Evolutionary conservation across 2,113 vertebrate species (phyloP).

Genomic region (Chionomys nivalis): DNA sequence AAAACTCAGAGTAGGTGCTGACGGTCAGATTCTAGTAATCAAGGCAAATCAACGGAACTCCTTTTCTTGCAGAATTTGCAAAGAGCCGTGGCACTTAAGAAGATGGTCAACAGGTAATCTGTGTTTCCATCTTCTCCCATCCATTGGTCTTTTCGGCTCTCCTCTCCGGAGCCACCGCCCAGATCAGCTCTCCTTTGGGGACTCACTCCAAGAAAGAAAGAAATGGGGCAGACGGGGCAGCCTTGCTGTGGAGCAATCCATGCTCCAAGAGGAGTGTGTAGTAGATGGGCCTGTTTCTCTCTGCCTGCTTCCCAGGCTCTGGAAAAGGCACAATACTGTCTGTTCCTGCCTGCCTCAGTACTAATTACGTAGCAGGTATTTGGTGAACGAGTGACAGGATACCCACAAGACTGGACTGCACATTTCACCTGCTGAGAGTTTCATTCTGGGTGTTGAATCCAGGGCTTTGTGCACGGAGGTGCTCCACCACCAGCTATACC

Average conservation of each 20-base stretch:
- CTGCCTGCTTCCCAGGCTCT: background rate
- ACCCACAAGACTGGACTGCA: background rate
- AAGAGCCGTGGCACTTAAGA: conserved; percentile 50
- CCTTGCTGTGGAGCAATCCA: background rate
- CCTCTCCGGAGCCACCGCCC: background rate
- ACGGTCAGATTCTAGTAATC: background rate
- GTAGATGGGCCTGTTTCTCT: background rate
- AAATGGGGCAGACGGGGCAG: background rate
- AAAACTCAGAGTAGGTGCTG: background rate
- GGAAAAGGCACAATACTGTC: background rate
- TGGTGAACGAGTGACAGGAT: background rate
- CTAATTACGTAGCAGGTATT: background rate
- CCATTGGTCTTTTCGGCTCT: background rate
- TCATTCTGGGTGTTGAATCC: no score
- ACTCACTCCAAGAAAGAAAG: background rate
- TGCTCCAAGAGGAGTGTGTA: background rate
- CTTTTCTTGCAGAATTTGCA: conserved; percentile 72
- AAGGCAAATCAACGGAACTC: background rate
- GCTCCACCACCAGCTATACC: background rate
- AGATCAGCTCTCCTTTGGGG: background rate
- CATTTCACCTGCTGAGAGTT: background rate
- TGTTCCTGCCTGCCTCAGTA: background rate
- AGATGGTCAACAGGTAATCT: conserved; percentile 74
- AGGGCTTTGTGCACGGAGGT: background rate
- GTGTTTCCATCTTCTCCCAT: background rate